Conservation (phyloP, 2,888 invertebrate genomes). For the Temnothorax ravouxi region DNA sequence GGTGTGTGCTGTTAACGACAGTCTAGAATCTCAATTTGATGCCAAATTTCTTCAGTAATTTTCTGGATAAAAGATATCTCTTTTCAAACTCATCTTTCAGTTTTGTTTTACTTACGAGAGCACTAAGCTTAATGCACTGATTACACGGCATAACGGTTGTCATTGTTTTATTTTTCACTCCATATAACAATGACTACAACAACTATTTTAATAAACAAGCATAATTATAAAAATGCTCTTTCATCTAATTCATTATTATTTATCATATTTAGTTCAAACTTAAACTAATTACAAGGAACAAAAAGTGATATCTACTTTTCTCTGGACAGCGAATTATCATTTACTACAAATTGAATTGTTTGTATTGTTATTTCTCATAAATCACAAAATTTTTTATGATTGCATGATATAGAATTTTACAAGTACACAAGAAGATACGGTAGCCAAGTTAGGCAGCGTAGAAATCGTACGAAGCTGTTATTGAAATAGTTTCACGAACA, state of each 20-base stretch:
- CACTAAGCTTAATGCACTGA: constrained; percentile 13
- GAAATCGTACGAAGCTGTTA: constrained; percentile 56
- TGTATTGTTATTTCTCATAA: constrained; percentile 10
- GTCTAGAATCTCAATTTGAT: constrained; percentile 1
- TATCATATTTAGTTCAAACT: not conserved
- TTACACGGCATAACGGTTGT: constrained; percentile 1
- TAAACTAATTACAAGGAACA: not conserved
- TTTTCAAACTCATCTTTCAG: not conserved
- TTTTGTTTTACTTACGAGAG: constrained; percentile 27
- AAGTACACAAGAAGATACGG: constrained; percentile 10
- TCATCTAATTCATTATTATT: not conserved
- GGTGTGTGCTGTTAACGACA: not conserved
- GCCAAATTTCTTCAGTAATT: not conserved
- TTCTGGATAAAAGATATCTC: not conserved
- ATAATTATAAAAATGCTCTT: constrained; percentile 6
- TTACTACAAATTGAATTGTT: constrained; percentile 29
- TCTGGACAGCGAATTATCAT: not conserved
- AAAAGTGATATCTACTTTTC: not conserved
- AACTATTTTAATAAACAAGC: not conserved
- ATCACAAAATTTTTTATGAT: not conserved
- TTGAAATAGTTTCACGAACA: constrained; percentile 75
- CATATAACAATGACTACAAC: not conserved
- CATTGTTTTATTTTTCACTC: not conserved
- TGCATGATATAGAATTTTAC: constrained; percentile 2
- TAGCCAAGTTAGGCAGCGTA: not conserved